phyloP scores from a whole-genome alignment of 2,888 invertebrate genomes.

The Dysmachus trigonus region DNA sequence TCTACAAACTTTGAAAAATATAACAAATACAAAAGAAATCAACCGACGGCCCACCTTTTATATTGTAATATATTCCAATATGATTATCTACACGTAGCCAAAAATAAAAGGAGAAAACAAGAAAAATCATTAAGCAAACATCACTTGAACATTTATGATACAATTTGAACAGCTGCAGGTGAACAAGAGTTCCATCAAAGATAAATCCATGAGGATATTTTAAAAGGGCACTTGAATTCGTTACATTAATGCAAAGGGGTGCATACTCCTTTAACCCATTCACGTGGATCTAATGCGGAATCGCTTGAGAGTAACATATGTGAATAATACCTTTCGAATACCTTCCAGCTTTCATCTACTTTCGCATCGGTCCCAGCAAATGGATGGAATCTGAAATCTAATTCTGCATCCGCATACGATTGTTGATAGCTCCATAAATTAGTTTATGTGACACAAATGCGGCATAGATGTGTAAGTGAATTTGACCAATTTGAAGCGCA shows the following conservation, averaged over 20 bases:
- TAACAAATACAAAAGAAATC: too few relatives aligned
- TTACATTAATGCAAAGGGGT: background rate
- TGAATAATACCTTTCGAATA: background rate
- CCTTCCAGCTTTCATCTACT: conserved; percentile 28
- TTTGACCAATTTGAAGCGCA: conserved; percentile 41
- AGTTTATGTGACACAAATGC: conserved; percentile 36
- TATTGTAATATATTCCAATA: background rate
- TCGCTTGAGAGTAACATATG: conserved; percentile 14
- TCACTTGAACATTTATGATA: background rate
- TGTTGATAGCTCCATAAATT: conserved; percentile 40
- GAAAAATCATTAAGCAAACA: background rate
- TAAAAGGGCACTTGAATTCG: background rate
- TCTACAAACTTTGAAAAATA: too few relatives aligned
- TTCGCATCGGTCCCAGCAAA: background rate
- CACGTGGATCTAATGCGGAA: background rate
- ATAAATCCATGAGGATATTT: background rate
- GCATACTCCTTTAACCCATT: background rate
- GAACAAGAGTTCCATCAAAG: background rate
- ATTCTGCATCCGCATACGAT: conserved; percentile 33
- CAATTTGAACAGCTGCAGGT: background rate
- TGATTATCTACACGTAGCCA: background rate
- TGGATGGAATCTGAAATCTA: conserved; percentile 23
- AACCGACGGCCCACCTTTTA: too few relatives aligned
- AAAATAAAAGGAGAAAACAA: background rate
- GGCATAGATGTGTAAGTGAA: background rate